Evolutionary conservation across 2,888 invertebrate genomes (phyloP).

Genomic region (Epistrophe grossulariae): DNA sequence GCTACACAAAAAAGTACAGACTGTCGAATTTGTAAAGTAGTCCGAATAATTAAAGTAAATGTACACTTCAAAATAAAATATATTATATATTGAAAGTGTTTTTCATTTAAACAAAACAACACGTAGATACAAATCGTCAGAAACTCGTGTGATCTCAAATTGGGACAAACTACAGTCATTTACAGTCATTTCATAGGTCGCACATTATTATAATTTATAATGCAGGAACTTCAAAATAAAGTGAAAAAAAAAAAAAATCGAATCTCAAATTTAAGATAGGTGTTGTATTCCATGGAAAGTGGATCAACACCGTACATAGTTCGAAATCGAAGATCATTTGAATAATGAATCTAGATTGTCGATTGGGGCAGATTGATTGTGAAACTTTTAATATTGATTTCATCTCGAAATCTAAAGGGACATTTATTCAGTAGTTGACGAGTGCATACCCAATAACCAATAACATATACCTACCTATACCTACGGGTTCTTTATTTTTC

Average conservation of each 20-base stretch:
- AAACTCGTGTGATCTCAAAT: neutral
- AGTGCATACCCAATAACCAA: neutral
- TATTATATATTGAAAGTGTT: neutral
- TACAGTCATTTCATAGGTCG: conserved; percentile 49
- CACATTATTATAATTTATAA: conserved; percentile 47
- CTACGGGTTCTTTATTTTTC: conserved; percentile 19
- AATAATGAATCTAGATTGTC: conserved; percentile 60
- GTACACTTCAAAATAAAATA: neutral
- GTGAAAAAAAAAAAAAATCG: conserved; percentile 37
- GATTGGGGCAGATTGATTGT: conserved; percentile 50
- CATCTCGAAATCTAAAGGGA: neutral
- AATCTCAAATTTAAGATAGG: conserved; percentile 61
- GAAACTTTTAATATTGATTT: conserved; percentile 45
- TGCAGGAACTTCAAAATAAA: conserved; percentile 37
- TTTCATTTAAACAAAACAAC: neutral
- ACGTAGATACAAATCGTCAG: neutral
- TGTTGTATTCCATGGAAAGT: conserved; percentile 59
- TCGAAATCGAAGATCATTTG: conserved; percentile 41
- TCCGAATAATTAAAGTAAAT: conserved; percentile 3
- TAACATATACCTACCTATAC: neutral
- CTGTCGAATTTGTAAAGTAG: neutral
- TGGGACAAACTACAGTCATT: conserved; percentile 29
- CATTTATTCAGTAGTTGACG: neutral
- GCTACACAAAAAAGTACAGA: neutral
- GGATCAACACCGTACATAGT: conserved; percentile 50